Base-by-base conservation (phyloP, 2,113 vertebrate species). In the Entelurus aequoreus region DNA sequence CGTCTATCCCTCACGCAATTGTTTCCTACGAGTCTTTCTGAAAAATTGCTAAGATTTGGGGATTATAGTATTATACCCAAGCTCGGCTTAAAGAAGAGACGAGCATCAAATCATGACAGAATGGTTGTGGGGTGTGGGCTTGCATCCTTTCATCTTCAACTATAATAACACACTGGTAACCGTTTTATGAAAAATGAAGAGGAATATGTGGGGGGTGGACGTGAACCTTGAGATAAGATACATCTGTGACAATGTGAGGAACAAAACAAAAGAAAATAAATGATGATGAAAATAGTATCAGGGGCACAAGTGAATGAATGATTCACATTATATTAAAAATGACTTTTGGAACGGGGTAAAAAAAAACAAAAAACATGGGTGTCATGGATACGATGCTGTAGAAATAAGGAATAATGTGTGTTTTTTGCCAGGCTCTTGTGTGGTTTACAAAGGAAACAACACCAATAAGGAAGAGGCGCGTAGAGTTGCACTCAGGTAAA, bases 41-140 rank as follows among this genome's bases (percentile, higher is more conserved):
- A 90, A 86, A 91, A 90, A 90, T 85, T 78, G 75, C 79, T 72
- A 67, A 79, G 82, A 88, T 89, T 89, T 88, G 77, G 78, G 85
- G 79, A 88, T 87, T 88, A 90, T 79, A 74, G 86, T 79, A 88
- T 87, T 86, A 87, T 70, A 72, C 38, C 19, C n/a, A 36, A 86
- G 81, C 76, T 88, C 82, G 83, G 75, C 69, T 85, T 86, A 74
- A 77, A 81, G 64, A 78, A 61, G 71, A 79, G 80, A 77, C 49
- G 60, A 75, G 59, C 38, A 57, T 71, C 72, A 77, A 78, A 83
- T 78, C 59, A 79, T 60, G 71, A 68, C 64, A 77, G 64, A 76
- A 57, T 65, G 28, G 60, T 68, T 67, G 62, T 69, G 60, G 50
- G 48, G 48, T 63, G 36, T 37, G 42, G 47, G 49, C 16, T 65